Evolutionary conservation across 2,888 invertebrate species (phyloP), one percentile per base, ranked within the genome.

Genomic region (Chelonus formosanus): DNA sequence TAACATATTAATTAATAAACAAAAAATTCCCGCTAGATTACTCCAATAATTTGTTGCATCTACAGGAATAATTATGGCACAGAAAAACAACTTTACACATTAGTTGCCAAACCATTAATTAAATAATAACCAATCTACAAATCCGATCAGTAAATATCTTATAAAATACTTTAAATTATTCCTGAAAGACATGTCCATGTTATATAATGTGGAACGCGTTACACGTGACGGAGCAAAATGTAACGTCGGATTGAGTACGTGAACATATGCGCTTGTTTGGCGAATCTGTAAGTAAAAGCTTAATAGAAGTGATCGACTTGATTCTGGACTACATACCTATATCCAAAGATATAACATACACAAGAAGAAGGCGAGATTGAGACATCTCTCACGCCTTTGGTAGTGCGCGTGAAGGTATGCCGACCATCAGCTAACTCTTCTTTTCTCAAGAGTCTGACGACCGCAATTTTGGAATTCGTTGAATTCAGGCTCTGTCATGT

Each of bases 401-500:
- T 63, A 57, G 68, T 67, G 69, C 68, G 70, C 73, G 73, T 73
- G 73, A 71, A 71, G 71, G 73, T 71, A 71, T 71, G 69, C 69
- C 71, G 66, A 73, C 69, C 67, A 66, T 67, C 68, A 67, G 69
- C 67, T 58, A 8, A 8, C 36, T 31, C 58, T 47, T 34, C 67
- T 68, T 67, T 67, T 44, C 57, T 55, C 53, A 48, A 53, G 59
- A 48, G 40, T 48, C 53, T 56, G 48, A 44, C 34, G 50, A 35
- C 31, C 50, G 44, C 57, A 40, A 57, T 57, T 53, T 44, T 7
- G 10, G 47, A 58, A 58, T 58, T 57, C 57, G 36, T 47, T 57
- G 47, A 57, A 57, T 57, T 47, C 45, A 47, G 45, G 20, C 20
- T 20, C 20, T 20, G 20, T 20, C 20, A 20, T 20, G 20, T 20